Evolutionary conservation across 1,140 invertebrate genomes (phyloP).

Genomic region (Stegodyphus mimosarum): DNA sequence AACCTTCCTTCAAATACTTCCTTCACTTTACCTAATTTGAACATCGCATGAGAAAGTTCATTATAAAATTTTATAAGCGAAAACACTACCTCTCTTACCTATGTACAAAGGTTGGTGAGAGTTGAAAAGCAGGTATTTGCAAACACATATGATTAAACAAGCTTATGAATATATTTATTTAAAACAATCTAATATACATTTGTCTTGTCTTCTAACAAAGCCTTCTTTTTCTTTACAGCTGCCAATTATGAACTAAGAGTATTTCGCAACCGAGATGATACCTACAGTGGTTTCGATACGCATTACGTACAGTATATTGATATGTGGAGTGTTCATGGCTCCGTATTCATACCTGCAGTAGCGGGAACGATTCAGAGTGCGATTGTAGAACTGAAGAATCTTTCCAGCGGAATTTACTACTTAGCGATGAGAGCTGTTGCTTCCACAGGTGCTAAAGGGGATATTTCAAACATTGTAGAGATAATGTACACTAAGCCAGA

Average conservation of each 20-base stretch:
- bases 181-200: too few species aligned
- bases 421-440: slow-evolving; percentile 8
- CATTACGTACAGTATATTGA: slow-evolving; percentile 10
- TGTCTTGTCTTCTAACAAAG: neutral
- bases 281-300: slow-evolving; percentile 6
- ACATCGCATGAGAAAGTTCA: too few species aligned
- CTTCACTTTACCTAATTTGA: too few species aligned
- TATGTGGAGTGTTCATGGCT: slow-evolving; percentile 34
- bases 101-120: too few species aligned
- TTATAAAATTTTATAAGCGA: too few species aligned
- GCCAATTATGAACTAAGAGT: slow-evolving; percentile 31
- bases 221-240: slow-evolving; percentile 16
- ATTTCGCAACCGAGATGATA: slow-evolving; percentile 23
- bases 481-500: neutral
- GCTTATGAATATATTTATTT: too few species aligned
- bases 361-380: slow-evolving; percentile 19
- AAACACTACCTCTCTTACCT: too few species aligned
- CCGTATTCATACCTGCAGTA: neutral
- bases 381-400: slow-evolving; percentile 34
- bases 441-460: neutral
- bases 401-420: slow-evolving; percentile 30
- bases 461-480: slow-evolving; percentile 44
- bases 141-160: too few species aligned
- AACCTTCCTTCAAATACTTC: too few species aligned
- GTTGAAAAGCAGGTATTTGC: too few species aligned